Evolutionary conservation across 2,888 invertebrate species (phyloP).

Genomic region (Acanthopleura granulata): DNA sequence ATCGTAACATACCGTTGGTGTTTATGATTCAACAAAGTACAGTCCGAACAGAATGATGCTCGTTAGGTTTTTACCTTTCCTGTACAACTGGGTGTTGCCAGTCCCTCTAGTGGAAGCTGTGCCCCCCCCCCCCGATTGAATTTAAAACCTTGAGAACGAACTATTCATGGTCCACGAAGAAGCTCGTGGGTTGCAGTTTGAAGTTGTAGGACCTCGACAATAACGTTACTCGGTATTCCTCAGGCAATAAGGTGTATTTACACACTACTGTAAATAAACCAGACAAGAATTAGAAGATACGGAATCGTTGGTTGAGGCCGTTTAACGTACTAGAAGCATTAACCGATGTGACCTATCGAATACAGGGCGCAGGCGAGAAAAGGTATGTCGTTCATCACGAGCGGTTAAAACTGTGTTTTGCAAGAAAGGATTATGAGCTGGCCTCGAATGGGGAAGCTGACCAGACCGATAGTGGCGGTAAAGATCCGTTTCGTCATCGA

Average conservation of each 20-base stretch:
- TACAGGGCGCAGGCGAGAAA: not conserved
- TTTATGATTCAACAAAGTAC: slow-evolving; percentile 26
- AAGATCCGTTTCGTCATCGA: not conserved
- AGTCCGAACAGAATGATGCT: slow-evolving; percentile 26
- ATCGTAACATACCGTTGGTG: slow-evolving; percentile 26
- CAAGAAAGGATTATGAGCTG: not conserved
- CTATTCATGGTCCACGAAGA: not conserved
- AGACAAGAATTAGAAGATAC: not conserved
- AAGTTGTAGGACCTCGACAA: not conserved
- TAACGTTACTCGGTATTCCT: not conserved
- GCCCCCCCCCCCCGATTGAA: not conserved
- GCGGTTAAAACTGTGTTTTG: not conserved
- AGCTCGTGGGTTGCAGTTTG: not conserved
- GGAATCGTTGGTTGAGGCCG: not conserved
- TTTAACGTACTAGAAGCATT: not conserved
- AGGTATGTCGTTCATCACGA: not conserved
- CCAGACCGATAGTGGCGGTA: not conserved
- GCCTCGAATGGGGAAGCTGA: not conserved
- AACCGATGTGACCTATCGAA: slow-evolving; percentile 8
- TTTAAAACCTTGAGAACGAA: not conserved
- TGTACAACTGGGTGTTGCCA: slow-evolving; percentile 17
- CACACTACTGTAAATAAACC: not conserved
- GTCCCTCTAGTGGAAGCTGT: slow-evolving; percentile 4
- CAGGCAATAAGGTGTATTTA: not conserved
- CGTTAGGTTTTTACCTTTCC: slow-evolving; percentile 25